Conservation (phyloP, 2,797 vertebrate genomes). For the Alca torda region DNA sequence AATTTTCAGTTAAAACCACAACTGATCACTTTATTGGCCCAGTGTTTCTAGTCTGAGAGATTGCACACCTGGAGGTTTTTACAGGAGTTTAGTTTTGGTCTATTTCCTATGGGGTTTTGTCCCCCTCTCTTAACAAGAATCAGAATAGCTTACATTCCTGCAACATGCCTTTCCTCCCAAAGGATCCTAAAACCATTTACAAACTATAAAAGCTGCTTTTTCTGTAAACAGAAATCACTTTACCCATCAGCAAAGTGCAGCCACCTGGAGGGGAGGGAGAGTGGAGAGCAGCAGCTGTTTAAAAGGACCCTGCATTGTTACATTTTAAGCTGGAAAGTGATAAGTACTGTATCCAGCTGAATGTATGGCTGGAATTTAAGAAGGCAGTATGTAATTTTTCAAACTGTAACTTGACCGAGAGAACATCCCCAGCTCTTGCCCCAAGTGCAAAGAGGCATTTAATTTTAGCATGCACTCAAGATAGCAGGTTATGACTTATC, state of each 20-base stretch:
- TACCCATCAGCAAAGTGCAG: constrained; percentile 39
- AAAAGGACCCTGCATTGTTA: background rate
- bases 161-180: constrained; percentile 29
- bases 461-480: constrained; percentile 1
- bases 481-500: constrained; percentile 5
- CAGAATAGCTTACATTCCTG: constrained; percentile 58
- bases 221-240: constrained; percentile 66
- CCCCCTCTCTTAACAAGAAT: constrained; percentile 21
- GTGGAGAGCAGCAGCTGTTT: constrained; percentile 26
- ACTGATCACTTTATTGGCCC: background rate
- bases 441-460: constrained; percentile 19
- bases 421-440: background rate
- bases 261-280: constrained; percentile 33
- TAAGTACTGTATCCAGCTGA: constrained; percentile 23
- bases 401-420: constrained; percentile 8
- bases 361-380: background rate
- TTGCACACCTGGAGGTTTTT: constrained; percentile 49
- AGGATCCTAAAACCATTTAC: constrained; percentile 57
- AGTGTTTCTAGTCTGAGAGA: background rate
- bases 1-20: background rate
- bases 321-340: constrained; percentile 13
- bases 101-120: constrained; percentile 28
- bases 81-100: constrained; percentile 37
- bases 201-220: constrained; percentile 62
- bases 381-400: constrained; percentile 44